Evolutionary conservation across 2,888 invertebrate species (phyloP).

Genomic region (Amblyjoppa fuscipennis): DNA sequence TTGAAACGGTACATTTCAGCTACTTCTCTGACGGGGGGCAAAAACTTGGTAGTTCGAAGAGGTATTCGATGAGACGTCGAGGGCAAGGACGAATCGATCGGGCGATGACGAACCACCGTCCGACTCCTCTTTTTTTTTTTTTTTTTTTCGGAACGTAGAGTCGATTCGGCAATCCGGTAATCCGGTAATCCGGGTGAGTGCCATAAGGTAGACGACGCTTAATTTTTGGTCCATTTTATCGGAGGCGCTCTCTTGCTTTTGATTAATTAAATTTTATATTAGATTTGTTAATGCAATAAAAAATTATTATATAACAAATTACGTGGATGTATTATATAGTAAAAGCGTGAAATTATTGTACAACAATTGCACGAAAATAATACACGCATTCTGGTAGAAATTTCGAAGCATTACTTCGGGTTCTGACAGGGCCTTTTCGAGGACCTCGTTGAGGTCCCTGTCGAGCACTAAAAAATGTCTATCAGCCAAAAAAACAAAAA

Average conservation of each 20-base stretch:
- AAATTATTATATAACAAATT: background rate
- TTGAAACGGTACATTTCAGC: conserved; percentile 4
- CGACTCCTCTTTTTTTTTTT: too few relatives aligned
- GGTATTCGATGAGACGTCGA: background rate
- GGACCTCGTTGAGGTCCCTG: too few relatives aligned
- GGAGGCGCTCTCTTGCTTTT: background rate
- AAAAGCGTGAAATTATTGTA: background rate
- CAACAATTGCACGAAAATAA: background rate
- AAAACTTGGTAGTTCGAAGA: background rate
- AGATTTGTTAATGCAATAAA: background rate
- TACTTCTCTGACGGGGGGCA: background rate
- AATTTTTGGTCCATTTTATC: background rate
- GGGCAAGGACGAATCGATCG: background rate
- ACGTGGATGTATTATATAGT: background rate
- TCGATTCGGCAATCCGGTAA: background rate
- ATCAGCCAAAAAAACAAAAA: too few relatives aligned
- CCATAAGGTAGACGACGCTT: background rate
- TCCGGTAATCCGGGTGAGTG: too few relatives aligned
- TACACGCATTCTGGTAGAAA: background rate
- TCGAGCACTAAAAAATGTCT: too few relatives aligned
- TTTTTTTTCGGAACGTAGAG: background rate
- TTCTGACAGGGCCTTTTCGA: background rate
- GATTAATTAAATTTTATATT: background rate
- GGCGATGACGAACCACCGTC: background rate
- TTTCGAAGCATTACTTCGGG: background rate